Evolutionary conservation across 2,797 vertebrate genomes (phyloP), one percentile per base, ranked within the genome.

Genomic region (Pangasius djambal): DNA sequence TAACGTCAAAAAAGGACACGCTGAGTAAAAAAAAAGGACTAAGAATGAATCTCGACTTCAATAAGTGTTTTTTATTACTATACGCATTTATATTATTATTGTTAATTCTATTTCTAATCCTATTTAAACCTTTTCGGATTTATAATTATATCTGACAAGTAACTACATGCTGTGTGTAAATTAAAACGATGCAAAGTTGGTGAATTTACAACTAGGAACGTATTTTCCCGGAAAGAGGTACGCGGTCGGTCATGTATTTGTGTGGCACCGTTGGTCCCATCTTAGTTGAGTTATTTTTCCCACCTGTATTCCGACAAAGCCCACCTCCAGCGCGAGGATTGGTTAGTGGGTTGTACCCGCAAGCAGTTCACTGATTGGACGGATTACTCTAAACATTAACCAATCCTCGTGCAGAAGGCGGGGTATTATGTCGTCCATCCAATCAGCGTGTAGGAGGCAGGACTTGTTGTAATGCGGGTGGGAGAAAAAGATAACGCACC

Each of bases 201-300:
- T 63, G 44, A 65, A 75, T 86, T 81, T 88, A 55, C n/a, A 37
- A 69, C 34, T 15, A 20, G 89, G 40, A 88, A 83, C 77, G 7
- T 83, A 50, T 87, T 65, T 86, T 63, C 50, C 7, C 7, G 12
- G 40, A 34, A 44, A 10, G 4, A 55, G 52, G 90, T 88, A 88
- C 89, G 92, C 6, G n/a, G 70, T 86, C 94, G 94, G 95, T 94
- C 90, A 1, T 22, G 77, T 78, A 78, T 93, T 61, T 25, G 86
- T 91, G 95, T 92, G 37, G 92, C 95, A 94, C 95, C 90, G 88
- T 90, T 95, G 95, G 95, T 97, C 96, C 96, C 34, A 16, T 52
- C 22, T 79, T 87, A 34, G 13, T 2, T 9, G 3, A 25, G 10
- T 85, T 85, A 20, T 40, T 69, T 69, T 40, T 55, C 61, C 48